phyloP scores from a whole-genome alignment of 2,888 invertebrate genomes.

The Pantelozetes paolii region DNA sequence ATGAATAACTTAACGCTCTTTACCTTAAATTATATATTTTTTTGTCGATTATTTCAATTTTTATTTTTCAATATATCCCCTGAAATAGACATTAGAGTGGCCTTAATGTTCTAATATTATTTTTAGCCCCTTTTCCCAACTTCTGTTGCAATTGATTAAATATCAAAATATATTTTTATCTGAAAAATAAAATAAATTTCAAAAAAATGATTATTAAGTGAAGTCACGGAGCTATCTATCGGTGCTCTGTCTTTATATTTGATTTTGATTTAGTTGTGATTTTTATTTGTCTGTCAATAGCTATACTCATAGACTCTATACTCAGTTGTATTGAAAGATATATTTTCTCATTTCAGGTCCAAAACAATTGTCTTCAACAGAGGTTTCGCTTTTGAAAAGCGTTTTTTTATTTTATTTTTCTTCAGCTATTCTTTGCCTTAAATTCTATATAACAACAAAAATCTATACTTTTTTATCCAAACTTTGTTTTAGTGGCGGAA shows the following conservation, averaged over 20 bases:
- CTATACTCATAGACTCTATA: no score
- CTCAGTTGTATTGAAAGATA: no score
- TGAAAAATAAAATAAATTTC: not conserved
- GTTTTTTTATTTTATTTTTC: not conserved
- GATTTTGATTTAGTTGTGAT: not conserved
- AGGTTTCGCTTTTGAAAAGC: not conserved
- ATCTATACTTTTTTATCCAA: no score
- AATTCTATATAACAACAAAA: not conserved
- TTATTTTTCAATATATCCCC: no score
- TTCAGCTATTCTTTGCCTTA: no score
- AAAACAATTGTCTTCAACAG: not conserved
- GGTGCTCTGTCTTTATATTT: not conserved
- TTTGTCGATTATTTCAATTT: not conserved
- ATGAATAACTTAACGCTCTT: constrained; percentile 3
- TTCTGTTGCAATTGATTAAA: no score
- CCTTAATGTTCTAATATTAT: no score
- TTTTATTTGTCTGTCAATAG: no score
- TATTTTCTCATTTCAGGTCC: not conserved
- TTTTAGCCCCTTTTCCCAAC: no score
- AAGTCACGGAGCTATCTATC: not conserved
- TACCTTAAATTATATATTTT: not conserved
- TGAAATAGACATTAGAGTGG: no score
- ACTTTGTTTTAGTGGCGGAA: not conserved
- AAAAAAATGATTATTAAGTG: not conserved
- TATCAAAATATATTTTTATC: not conserved